Evolutionary conservation across 2,113 vertebrate genomes (phyloP).

Genomic region (Lynx canadensis): DNA sequence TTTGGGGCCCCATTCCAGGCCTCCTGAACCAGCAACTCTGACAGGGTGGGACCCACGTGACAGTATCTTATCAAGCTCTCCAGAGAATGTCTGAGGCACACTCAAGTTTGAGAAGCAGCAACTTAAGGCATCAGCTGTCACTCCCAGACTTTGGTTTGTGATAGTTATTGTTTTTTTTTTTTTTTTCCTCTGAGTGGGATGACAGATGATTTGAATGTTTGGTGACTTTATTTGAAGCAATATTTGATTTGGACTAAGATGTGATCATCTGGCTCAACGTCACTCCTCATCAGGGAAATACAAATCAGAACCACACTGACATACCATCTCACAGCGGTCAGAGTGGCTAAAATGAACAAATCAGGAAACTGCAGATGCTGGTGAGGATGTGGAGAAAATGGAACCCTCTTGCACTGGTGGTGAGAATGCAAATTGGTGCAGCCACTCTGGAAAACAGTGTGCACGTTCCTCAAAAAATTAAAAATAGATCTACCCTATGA

Average conservation of each 20-base stretch:
- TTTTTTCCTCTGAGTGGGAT: not conserved
- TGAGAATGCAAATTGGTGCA: too few species aligned
- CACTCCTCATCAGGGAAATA: too few species aligned
- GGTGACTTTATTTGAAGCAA: not conserved
- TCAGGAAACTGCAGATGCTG: too few species aligned
- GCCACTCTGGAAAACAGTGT: too few species aligned
- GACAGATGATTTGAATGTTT: not conserved
- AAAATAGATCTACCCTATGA: too few species aligned
- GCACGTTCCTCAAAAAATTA: too few species aligned
- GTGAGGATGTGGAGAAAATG: too few species aligned
- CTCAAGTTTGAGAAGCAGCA: not conserved
- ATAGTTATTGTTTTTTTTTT: not conserved
- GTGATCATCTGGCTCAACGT: not conserved
- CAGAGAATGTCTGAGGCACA: not conserved
- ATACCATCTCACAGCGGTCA: too few species aligned
- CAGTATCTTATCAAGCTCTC: not conserved
- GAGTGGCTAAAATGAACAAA: too few species aligned
- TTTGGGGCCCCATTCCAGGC: too few species aligned
- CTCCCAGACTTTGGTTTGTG: not conserved
- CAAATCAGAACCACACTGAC: too few species aligned
- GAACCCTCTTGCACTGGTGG: too few species aligned
- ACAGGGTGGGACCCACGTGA: not conserved
- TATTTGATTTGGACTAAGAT: not conserved
- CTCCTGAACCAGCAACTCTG: not conserved
- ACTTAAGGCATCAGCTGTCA: not conserved